phyloP scores from a whole-genome alignment of 2,888 invertebrate genomes.

The Lingula anatina region DNA sequence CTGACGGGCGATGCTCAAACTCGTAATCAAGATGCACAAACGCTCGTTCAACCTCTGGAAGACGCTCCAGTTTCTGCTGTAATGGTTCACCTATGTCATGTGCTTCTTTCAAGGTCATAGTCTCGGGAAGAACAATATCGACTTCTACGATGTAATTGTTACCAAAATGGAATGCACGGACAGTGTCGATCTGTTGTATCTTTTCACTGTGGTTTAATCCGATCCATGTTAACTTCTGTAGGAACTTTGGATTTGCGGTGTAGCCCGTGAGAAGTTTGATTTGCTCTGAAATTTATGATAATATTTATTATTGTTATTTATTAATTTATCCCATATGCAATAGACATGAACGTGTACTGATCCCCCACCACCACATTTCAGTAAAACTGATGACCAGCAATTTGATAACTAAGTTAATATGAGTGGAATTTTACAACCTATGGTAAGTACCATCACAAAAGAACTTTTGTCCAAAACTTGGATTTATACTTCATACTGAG shows the following conservation, averaged over 20 bases:
- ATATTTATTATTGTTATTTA: no score
- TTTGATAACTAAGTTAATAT: no score
- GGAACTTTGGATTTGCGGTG: conserved; percentile 45
- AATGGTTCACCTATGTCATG: conserved; percentile 56
- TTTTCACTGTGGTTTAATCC: conserved; percentile 43
- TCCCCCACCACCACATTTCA: no score
- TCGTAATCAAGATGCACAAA: conserved; percentile 57
- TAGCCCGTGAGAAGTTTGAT: conserved; percentile 45
- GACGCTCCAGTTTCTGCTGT: conserved; percentile 54
- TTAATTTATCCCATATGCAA: no score
- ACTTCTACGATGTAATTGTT: conserved; percentile 53
- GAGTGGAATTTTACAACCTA: no score
- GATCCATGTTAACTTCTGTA: conserved; percentile 50
- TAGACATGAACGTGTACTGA: no score
- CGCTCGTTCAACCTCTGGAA: conserved; percentile 54
- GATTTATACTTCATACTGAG: no score
- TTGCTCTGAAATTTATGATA: conserved; percentile 33
- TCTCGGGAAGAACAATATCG: conserved; percentile 52
- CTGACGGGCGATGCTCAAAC: conserved; percentile 49
- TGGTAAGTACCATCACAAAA: no score
- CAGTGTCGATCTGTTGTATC: conserved; percentile 52
- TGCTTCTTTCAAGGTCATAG: conserved; percentile 51
- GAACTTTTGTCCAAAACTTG: no score
- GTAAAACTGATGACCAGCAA: no score
- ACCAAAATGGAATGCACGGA: conserved; percentile 56